These are phyloP conservation scores for Pseudomyrmex sp. DNA, from an alignment of 1,140 invertebrate species.

Conservation along the genomic window DNA sequence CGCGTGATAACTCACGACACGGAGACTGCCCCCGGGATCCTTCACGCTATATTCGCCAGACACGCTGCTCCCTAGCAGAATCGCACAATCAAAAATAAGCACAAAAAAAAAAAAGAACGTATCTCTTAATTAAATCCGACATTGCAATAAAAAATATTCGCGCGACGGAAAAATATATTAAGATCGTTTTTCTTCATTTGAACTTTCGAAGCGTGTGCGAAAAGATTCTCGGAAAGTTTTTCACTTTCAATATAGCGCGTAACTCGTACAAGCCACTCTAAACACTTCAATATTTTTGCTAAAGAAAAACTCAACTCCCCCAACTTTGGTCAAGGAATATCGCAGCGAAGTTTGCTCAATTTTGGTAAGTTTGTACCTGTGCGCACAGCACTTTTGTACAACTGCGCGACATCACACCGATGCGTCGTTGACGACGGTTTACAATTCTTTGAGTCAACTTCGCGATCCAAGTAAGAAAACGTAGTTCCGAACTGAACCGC, in stretches of 20 bases:
- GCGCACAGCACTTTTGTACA: not conserved
- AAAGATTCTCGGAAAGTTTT: not conserved
- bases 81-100: not conserved
- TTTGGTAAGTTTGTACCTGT: slow-evolving; percentile 5
- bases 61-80: slow-evolving; percentile 76
- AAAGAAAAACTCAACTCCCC: slow-evolving; percentile 4
- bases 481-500: slow-evolving; percentile 34
- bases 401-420: slow-evolving; percentile 23
- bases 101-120: not conserved
- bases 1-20: slow-evolving; percentile 81
- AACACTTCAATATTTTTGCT: not conserved
- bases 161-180: too few relatives aligned
- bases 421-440: slow-evolving; percentile 36
- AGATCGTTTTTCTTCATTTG: not conserved
- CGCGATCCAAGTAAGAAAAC: slow-evolving; percentile 34
- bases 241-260: slow-evolving; percentile 12
- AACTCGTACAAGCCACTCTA: not conserved
- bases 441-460: slow-evolving; percentile 49
- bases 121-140: not conserved
- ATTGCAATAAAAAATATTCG: not conserved
- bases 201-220: not conserved
- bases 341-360: slow-evolving; percentile 25
- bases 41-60: slow-evolving; percentile 91
- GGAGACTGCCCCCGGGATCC: slow-evolving; percentile 81
- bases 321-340: slow-evolving; percentile 16